phyloP scores from a whole-genome alignment of 2,797 vertebrate genomes.

The Pipistrellus pipistrellus region DNA sequence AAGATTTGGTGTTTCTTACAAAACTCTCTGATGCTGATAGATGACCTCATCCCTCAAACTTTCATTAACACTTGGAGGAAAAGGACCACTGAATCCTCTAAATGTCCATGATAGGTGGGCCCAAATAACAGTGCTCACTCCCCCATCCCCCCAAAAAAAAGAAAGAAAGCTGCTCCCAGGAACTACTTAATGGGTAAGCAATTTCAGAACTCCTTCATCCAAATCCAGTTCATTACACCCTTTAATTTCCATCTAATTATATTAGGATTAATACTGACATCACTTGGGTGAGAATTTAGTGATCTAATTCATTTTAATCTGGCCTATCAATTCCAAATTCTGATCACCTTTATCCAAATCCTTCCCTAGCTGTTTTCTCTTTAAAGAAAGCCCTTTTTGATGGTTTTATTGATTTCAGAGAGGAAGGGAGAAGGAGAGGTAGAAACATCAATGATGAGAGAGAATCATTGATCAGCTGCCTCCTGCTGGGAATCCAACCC shows the following conservation, averaged over 20 bases:
- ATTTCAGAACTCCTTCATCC: slow-evolving; percentile 43
- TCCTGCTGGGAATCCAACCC: no score
- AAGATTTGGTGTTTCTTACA: not conserved
- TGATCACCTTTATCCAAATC: not conserved
- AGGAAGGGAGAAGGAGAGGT: no score
- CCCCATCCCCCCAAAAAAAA: not conserved
- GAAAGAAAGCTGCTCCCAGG: not conserved
- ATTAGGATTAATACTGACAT: slow-evolving; percentile 43
- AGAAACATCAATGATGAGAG: no score
- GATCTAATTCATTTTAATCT: slow-evolving; percentile 47
- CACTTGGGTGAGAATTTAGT: slow-evolving; percentile 13
- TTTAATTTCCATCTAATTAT: slow-evolving; percentile 2
- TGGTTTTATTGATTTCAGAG: no score
- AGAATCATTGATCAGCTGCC: no score
- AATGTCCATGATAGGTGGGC: not conserved
- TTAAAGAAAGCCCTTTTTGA: slow-evolving; percentile 32
- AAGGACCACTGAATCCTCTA: not conserved
- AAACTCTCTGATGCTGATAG: not conserved
- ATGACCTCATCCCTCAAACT: not conserved
- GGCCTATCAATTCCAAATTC: slow-evolving; percentile 30
- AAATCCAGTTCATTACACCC: not conserved
- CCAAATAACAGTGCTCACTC: not conserved
- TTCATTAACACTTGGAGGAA: slow-evolving; percentile 8
- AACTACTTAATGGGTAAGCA: slow-evolving; percentile 13
- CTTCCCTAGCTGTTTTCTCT: not conserved